Conservation (phyloP, 2,888 invertebrate species). For the Eubasilissa splendida region DNA sequence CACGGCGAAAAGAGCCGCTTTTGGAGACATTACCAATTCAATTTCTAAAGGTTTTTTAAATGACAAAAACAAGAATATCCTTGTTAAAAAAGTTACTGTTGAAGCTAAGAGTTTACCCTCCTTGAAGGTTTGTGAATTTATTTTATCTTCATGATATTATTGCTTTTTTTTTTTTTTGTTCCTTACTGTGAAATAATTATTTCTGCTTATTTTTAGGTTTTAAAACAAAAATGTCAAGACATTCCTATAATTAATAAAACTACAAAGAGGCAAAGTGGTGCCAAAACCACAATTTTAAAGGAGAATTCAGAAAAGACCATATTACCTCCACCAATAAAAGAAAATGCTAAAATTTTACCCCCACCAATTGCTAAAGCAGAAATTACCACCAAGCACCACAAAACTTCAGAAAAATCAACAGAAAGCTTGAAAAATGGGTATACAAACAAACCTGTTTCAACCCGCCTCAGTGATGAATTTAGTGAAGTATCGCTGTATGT, state of each 20-base stretch:
- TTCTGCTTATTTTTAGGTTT: constrained; percentile 57
- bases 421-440: constrained; percentile 60
- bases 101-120: constrained; percentile 70
- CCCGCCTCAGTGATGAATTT: constrained; percentile 78
- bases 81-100: constrained; percentile 71
- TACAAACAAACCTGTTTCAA: constrained; percentile 65
- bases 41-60: constrained; percentile 64
- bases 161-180: background rate
- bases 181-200: background rate
- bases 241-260: constrained; percentile 61
- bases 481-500: constrained; percentile 84
- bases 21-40: constrained; percentile 90
- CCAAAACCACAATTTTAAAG: constrained; percentile 24
- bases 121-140: constrained; percentile 65
- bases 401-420: constrained; percentile 64
- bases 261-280: constrained; percentile 45
- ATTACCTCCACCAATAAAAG: constrained; percentile 53
- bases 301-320: constrained; percentile 36
- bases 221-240: constrained; percentile 65
- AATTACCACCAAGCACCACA: constrained; percentile 60
- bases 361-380: constrained; percentile 52
- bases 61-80: constrained; percentile 60
- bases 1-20: constrained; percentile 84
- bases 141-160: constrained; percentile 25
- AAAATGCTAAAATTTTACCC: constrained; percentile 27